Base-by-base conservation (phyloP, 2,113 vertebrate species). In the Eretmochelys imbricata region DNA sequence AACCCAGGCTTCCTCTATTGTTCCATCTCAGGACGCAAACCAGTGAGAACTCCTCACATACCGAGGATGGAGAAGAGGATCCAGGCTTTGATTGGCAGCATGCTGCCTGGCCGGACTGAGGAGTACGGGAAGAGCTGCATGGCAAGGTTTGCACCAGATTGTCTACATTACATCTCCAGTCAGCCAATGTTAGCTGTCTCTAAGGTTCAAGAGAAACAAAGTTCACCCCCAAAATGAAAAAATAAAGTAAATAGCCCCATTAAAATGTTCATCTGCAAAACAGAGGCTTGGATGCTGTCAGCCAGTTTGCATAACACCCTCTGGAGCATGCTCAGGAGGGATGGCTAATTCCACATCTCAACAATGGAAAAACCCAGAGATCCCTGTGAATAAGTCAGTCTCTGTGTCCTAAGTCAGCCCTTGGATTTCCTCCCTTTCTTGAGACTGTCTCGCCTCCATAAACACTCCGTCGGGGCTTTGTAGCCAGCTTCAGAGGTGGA, bases 341-440 rank as follows among this genome's bases (percentile, higher is more conserved):
- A 93, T 49, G 85, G 85, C 89, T 27, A 10, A 82, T 65, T 89
- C 94, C 97, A 95, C 89, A 0, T 49, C 29, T 95, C 97, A 98
- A 98, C 97, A 98, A 98, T 97, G 97, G 97, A 98, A 98, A 98
- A 98, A 98, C 87, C 93, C 96, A 98, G 97, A 82, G 93, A 96
- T 76, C 95, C 76, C 3, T 0, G 65, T 90, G 95, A 96, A 98
- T 94, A 89, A 97, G 89, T 57, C 93, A 48, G 87, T 80, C 95
- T 85, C 91, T 98, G 95, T 98, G 96, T 96, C 96, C 95, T 94
- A 96, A 97, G 81, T 85, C 97, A 98, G 96, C 93, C 94, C 85
- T 95, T 97, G 97, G 97, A 98, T 93, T 96, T 94, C 93, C 95
- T 97, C 96, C 87, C 94, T 97, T 97, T 96, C 96, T 96, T 31